Conservation (phyloP, 2,888 invertebrate genomes). For the Ormyrus rosae region DNA sequence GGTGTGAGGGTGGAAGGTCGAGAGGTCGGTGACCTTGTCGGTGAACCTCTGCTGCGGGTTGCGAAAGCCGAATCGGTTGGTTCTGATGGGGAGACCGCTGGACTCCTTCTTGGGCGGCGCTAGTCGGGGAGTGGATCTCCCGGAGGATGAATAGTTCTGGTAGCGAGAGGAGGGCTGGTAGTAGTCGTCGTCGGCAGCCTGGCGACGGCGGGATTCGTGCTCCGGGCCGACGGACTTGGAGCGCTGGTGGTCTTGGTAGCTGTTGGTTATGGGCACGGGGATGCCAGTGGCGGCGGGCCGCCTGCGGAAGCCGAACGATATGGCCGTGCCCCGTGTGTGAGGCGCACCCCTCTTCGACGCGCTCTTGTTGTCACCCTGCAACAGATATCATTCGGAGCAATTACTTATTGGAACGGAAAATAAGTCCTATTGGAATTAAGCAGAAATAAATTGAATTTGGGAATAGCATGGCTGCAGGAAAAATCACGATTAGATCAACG, state of each 20-base stretch:
- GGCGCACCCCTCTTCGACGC: slow-evolving; percentile 78
- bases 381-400: neutral
- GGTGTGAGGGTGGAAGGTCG: slow-evolving; percentile 71
- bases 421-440: no score
- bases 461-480: neutral
- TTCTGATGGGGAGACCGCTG: slow-evolving; percentile 79
- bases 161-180: slow-evolving; percentile 61
- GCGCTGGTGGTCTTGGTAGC: slow-evolving; percentile 72
- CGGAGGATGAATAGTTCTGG: slow-evolving; percentile 75
- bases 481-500: slow-evolving; percentile 40
- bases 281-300: slow-evolving; percentile 78
- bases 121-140: slow-evolving; percentile 81
- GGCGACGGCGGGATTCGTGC: slow-evolving; percentile 71
- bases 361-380: slow-evolving; percentile 81
- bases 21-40: slow-evolving; percentile 82
- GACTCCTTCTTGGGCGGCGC: slow-evolving; percentile 83
- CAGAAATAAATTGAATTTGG: neutral
- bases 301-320: slow-evolving; percentile 90
- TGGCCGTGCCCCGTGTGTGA: slow-evolving; percentile 85
- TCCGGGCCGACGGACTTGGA: slow-evolving; percentile 75
- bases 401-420: no score
- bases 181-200: slow-evolving; percentile 73
- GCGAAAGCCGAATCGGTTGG: slow-evolving; percentile 88
- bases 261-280: slow-evolving; percentile 68
- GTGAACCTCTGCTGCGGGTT: slow-evolving; percentile 80